Percentiles rank a stretch among this genome's conserved stretches.
Evolutionary conservation across 2,113 vertebrate species (phyloP).

Genomic region (Mesembrinibis cayennensis): DNA sequence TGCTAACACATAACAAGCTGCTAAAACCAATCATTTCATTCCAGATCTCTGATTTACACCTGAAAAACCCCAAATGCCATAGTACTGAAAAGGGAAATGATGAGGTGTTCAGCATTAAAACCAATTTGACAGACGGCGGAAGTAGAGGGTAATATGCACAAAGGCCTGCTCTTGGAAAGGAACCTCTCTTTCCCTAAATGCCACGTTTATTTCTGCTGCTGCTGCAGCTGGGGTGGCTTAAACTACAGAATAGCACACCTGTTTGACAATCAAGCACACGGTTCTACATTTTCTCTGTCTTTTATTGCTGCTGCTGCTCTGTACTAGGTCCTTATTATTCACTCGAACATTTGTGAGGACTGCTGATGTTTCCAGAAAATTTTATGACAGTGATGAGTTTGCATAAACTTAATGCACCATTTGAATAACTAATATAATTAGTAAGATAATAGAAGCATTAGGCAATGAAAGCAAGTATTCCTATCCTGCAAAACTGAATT

Average conservation of each 20-base stretch:
- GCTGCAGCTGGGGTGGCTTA: not conserved
- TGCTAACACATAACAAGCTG: not conserved
- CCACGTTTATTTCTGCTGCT: not conserved
- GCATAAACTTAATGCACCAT: not conserved
- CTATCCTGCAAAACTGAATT: not conserved
- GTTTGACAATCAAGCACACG: not conserved
- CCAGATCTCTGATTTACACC: conserved; percentile 78
- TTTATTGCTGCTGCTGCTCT: not conserved
- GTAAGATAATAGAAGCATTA: not conserved
- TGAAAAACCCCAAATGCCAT: conserved; percentile 70
- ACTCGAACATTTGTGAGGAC: not conserved
- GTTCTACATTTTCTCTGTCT: not conserved
- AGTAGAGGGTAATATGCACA: conserved; percentile 58
- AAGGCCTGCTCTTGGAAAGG: not conserved
- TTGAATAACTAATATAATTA: not conserved
- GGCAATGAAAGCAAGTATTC: not conserved
- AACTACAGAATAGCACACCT: not conserved
- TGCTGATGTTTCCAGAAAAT: not conserved
- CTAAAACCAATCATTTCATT: not conserved
- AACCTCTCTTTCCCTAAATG: not conserved
- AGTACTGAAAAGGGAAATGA: conserved; percentile 65
- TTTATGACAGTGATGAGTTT: not conserved
- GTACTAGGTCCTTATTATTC: not conserved
- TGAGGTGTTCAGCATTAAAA: conserved; percentile 78
- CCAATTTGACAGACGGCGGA: conserved; percentile 71